Conservation (phyloP, 2,113 vertebrate species). For the Murina feae region DNA sequence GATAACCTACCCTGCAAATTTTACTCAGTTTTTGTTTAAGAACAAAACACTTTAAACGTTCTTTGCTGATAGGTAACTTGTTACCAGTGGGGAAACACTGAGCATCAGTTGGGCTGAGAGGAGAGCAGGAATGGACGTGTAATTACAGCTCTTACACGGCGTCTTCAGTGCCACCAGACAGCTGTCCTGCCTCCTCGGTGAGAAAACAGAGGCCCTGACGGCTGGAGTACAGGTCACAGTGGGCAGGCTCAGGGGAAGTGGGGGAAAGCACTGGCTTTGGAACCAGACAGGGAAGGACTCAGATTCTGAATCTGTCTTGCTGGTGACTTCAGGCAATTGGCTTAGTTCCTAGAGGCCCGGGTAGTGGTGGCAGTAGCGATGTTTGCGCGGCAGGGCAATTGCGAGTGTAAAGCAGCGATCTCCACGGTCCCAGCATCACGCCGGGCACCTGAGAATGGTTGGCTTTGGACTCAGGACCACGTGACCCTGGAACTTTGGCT, state of each 20-base stretch:
- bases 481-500: neutral
- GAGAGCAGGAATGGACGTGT: neutral
- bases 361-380: no score
- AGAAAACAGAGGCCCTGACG: neutral
- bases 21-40: neutral
- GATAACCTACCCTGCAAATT: neutral
- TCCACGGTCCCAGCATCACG: rapidly evolving
- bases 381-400: rapidly evolving
- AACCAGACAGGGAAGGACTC: neutral
- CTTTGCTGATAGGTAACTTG: neutral
- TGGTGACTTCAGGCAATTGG: neutral
- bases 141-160: no score
- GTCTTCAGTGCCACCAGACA: no score
- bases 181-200: neutral
- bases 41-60: neutral
- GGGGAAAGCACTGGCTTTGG: neutral
- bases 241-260: neutral
- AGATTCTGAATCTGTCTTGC: neutral
- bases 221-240: neutral
- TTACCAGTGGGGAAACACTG: neutral
- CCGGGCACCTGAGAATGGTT: rapidly evolving
- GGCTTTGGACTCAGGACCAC: neutral
- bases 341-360: neutral
- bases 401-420: rapidly evolving
- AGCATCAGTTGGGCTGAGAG: neutral